phyloP scores from a whole-genome alignment of 2,797 vertebrate species.

The Uromys caudimaculatus region DNA sequence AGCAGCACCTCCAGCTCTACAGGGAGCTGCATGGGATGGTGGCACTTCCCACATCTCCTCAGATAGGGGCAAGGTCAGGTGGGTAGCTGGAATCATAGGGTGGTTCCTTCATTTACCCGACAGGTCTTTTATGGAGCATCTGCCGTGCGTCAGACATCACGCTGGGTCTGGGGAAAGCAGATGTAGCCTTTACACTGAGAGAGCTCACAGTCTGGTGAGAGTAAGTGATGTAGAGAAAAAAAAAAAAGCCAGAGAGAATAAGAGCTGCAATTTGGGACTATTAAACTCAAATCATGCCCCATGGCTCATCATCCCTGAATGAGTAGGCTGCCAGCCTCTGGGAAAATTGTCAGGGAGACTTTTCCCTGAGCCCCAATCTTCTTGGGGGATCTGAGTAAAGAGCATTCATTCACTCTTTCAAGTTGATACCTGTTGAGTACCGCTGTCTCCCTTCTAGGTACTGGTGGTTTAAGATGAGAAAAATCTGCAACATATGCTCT shows the following conservation, averaged over 20 bases:
- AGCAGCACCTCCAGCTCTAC: background rate
- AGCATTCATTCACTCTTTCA: background rate
- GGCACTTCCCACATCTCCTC: background rate
- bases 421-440: background rate
- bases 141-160: background rate
- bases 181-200: background rate
- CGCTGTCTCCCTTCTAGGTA: background rate
- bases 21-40: background rate
- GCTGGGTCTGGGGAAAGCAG: background rate
- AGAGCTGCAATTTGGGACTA: background rate
- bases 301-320: background rate
- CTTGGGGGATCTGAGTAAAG: background rate
- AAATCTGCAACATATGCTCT: background rate
- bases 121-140: background rate
- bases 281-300: constrained; percentile 47
- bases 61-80: background rate
- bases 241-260: background rate
- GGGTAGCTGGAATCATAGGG: background rate
- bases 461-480: background rate
- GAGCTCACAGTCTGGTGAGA: background rate
- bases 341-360: background rate
- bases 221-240: background rate
- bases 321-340: background rate
- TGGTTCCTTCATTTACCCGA: background rate
- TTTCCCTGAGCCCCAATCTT: background rate